Base-by-base conservation (phyloP, 2,797 vertebrate species). In the Paguma larvata region DNA sequence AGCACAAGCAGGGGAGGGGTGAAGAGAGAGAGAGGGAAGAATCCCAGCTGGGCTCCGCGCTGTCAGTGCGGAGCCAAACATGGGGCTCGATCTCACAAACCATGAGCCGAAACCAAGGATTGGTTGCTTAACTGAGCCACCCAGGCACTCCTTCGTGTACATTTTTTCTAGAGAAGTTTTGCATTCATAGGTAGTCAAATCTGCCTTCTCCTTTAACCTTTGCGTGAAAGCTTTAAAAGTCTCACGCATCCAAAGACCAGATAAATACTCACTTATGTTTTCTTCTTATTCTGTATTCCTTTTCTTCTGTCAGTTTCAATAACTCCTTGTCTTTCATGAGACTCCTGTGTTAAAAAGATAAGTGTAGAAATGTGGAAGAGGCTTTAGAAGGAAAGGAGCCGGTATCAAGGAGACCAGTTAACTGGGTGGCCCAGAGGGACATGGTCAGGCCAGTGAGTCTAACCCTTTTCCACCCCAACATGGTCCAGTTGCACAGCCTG, bases 141-240 rank as follows among this genome's bases (percentile, higher is more conserved):
- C 56, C 56, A 59, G 56, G 56, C 56, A 0, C 56, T 23, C 21
- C 56, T 59, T 59, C 78, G 41, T 72, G 65, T 86, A 8, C 21
- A 19, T 85, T 94, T 94, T 96, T 89, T 72, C 68, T 63, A 27
- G 25, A 59, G 8, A 78, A 67, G 14, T 86, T 93, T 56, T 65
- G 4, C 48, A 87, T 88, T 90, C 83, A 80, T 85, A 62, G 67
- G 4, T 94, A 30, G 8, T 96, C 48, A 68, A 16, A 56, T 62
- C 90, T 93, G 46, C 89, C 41, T 62, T 91, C 93, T 77, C 73
- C 72, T 87, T 95, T 79, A 88, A 12, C n/a, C 25, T 94, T 91
- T 79, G 16, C 56, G 51, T 32, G 15, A 89, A 46, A 83, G 53
- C 32, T 92, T 90, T 75, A 73, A 73, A 91, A 87, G 68, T 41